Base-by-base conservation (phyloP, 1,140 invertebrate species). In the Goniozus legneri region DNA sequence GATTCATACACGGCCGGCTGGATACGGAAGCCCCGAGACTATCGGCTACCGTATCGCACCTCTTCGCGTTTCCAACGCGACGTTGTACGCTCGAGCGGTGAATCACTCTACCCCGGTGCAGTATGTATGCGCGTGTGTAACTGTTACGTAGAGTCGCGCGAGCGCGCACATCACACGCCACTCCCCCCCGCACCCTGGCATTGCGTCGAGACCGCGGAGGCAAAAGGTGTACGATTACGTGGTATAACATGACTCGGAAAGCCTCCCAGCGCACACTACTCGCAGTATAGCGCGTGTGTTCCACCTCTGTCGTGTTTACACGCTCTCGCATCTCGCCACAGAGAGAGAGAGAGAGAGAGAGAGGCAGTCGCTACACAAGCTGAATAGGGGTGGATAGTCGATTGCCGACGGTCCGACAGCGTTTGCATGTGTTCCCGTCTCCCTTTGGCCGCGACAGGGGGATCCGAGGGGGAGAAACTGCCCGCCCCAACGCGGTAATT, bases 21-120 rank as follows among this genome's bases (percentile, higher is more conserved):
- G n/a, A n/a, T n/a, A 59, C 55, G 52, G 56, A 59, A 59, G 56
- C 56, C 56, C 22, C 44, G 30, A 35, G 48, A 12, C 33, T 40
- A 32, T 14, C 22, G 44, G 51, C 56, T 59, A 59, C 55, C 56
- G 56, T 58, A 58, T n/a, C n/a, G n/a, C n/a, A 58, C 56, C 56
- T 46, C 12, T 47, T 44, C 42, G 22, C 27, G 47, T 56, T 50
- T 58, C 33, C 4, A 12, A 22, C 18, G 12, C 18, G 3, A 19
- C 36, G 20, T 12, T 14, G 13, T 3, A 12, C 2, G 6, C 34
- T 3, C 8, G 10, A 45, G n/a, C n/a, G n/a, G n/a, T n/a, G n/a
- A n/a, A n/a, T n/a, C n/a, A n/a, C n/a, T 27, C 33, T 33, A 33
- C 14, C 10, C 8, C 3, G 8, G 31, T 1, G 15, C 10, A 38